Evolutionary conservation across 2,113 vertebrate species (phyloP), one percentile per base, ranked within the genome.

Genomic region (Opisthocomus hoazin): DNA sequence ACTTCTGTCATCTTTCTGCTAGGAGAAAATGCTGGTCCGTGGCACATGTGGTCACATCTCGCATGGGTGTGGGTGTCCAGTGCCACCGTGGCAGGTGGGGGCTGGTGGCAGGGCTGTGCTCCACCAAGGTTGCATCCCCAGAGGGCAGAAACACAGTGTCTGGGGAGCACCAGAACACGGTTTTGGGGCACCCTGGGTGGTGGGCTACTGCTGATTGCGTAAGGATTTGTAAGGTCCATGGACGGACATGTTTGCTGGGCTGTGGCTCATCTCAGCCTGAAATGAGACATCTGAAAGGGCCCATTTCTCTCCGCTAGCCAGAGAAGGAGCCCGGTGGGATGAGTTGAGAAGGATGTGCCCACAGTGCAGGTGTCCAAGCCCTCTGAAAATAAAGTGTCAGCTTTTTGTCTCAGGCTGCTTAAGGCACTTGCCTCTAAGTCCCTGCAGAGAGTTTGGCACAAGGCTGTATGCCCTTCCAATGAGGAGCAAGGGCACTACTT

Each of bases 1-100:
- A 43, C 54, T 90, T 85, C 65, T 64, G 37, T 37, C 2, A 4
- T 37, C 34, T 60, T 92, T 93, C 80, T 18, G 11, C 53, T 0
- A 0, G 61, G 45, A 56, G 57, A 82, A 79, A 56, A 39, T 32
- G 58, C 22, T 58, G 56, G 12, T 26, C 73, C 0, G 0, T 69
- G 73, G 15, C 1, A 2, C 4, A 4, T 27, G 27, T 7, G 3
- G 45, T 22, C 68, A 53, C 4, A 0, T 50, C 53, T 71, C 43
- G 24, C 77, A 29, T 0, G 0, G 34, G 15, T 0, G 0, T 1
- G 3, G 19, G 5, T 34, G 43, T 43, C 58, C 57, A 39, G 54
- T 10, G 23, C 54, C 51, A 37, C 63, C 1, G 7, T 3, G 4
- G 22, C 10, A 15, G 46, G n/a, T 2, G 3, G 27, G 23, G 34